Evolutionary conservation across 2,113 vertebrate species (phyloP).

Genomic region (Sturnus vulgaris): DNA sequence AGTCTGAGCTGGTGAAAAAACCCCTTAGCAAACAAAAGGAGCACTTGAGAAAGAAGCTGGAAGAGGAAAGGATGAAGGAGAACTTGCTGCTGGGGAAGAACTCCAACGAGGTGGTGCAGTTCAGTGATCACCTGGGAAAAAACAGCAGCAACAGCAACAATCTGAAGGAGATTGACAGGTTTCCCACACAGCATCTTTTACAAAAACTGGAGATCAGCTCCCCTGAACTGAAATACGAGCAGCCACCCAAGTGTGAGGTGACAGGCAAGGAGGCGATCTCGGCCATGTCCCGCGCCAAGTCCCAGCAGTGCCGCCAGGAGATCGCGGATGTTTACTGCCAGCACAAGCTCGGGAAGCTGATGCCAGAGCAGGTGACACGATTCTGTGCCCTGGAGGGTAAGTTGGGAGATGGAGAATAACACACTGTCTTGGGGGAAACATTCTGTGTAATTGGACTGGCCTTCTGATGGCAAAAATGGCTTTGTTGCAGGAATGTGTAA

Average conservation of each 20-base stretch:
- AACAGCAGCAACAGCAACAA: slow-evolving; percentile 67
- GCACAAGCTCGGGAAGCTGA: slow-evolving; percentile 88
- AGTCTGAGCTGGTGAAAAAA: slow-evolving; percentile 74
- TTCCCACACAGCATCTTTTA: slow-evolving; percentile 50
- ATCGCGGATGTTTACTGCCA: slow-evolving; percentile 90
- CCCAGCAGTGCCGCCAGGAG: slow-evolving; percentile 88
- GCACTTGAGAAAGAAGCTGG: slow-evolving; percentile 79
- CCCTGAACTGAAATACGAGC: slow-evolving; percentile 81
- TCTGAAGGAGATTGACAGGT: slow-evolving; percentile 50
- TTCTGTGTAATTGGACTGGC: neutral
- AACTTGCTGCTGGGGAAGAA: slow-evolving; percentile 72
- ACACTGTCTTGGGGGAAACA: rapidly evolving
- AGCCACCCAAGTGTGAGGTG: slow-evolving; percentile 88
- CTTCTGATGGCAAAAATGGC: neutral
- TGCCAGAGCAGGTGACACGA: slow-evolving; percentile 92
- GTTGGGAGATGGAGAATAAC: neutral
- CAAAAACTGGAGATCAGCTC: slow-evolving; percentile 62
- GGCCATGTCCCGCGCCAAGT: slow-evolving; percentile 87
- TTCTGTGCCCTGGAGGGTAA: slow-evolving; percentile 94
- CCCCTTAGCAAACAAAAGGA: slow-evolving; percentile 79
- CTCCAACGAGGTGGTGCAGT: slow-evolving; percentile 78
- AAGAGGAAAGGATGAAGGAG: slow-evolving; percentile 77
- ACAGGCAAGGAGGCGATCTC: slow-evolving; percentile 95
- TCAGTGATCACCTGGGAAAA: slow-evolving; percentile 3
- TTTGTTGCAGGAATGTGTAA: neutral